Conservation (phyloP, 2,113 vertebrate species). For the Toxostoma redivivum region DNA sequence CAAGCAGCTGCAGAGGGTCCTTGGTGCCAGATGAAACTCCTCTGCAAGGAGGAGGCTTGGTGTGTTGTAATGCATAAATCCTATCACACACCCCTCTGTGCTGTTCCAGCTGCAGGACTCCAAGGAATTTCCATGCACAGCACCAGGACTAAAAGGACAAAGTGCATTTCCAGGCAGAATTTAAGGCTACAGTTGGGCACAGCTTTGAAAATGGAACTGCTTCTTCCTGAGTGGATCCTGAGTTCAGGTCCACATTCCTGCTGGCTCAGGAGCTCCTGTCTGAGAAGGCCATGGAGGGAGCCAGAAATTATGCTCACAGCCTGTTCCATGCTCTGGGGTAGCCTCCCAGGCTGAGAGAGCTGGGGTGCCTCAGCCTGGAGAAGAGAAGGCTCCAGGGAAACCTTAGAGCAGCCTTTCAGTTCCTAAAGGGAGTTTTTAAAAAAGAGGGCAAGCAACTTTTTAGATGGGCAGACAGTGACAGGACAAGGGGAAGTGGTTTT, state of each 20-base stretch:
- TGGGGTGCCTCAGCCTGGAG: neutral
- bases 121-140: neutral
- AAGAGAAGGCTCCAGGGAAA: neutral
- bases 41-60: neutral
- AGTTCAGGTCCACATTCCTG: neutral
- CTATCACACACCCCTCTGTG: neutral
- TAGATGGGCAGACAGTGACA: neutral
- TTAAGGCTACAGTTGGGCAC: neutral
- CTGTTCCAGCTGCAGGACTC: neutral
- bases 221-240: neutral
- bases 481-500: neutral
- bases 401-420: neutral
- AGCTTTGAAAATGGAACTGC: neutral
- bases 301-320: neutral
- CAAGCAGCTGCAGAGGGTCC: neutral
- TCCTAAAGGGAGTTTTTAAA: neutral
- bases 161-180: neutral
- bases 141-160: neutral
- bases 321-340: neutral
- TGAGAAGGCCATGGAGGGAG: neutral
- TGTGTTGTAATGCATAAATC: rapidly evolving
- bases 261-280: neutral
- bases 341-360: neutral
- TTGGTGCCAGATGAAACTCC: neutral
- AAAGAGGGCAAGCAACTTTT: neutral